Conservation (phyloP, 2,113 vertebrate species). For the Leuciscus idus region DNA sequence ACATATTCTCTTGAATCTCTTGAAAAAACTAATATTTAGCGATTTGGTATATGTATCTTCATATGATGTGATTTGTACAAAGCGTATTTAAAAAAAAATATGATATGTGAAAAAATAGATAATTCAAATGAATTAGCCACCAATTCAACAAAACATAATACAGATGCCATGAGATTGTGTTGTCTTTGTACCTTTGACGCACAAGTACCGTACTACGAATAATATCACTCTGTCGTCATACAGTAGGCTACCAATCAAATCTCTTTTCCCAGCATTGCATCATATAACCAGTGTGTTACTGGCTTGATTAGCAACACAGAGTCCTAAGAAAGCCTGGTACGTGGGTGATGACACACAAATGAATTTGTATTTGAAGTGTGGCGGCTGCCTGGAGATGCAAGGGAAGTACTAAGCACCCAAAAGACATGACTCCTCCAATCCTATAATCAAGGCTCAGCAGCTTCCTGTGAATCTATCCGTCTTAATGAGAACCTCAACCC, state of each 20-base stretch:
- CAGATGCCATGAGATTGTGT: neutral
- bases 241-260: neutral
- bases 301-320: neutral
- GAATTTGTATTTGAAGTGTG: neutral
- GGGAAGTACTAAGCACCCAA: conserved; percentile 4
- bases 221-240: neutral
- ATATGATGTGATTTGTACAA: no score
- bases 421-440: conserved; percentile 20
- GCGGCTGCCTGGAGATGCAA: conserved; percentile 2
- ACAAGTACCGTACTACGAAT: neutral
- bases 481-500: conserved; percentile 34
- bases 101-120: no score
- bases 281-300: neutral
- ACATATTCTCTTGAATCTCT: no score
- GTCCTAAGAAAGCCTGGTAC: neutral
- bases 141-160: neutral
- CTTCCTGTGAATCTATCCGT: neutral
- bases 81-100: no score
- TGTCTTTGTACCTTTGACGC: neutral
- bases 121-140: neutral
- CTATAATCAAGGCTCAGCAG: conserved; percentile 15
- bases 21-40: no score
- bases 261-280: neutral
- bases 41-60: no score
- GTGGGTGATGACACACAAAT: neutral